phyloP scores from a whole-genome alignment of 2,797 vertebrate species.

The Poeciliopsis paucimaculata region DNA sequence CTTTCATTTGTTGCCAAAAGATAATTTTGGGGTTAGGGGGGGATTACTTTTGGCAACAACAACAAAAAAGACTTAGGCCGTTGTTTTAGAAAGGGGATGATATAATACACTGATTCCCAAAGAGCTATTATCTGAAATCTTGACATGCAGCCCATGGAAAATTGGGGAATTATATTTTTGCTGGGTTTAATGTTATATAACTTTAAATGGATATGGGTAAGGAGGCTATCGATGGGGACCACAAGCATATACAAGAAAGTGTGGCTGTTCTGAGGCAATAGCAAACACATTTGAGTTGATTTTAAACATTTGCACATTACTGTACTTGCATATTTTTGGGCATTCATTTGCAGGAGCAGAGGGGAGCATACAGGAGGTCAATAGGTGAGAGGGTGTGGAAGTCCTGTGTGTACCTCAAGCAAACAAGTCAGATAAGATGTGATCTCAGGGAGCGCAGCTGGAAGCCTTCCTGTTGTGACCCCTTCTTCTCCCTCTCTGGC shows the following conservation, averaged over 20 bases:
- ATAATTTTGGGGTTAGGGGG: too few species aligned
- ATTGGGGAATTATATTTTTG: not conserved
- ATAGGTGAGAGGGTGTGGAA: constrained; percentile 20
- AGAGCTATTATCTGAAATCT: not conserved
- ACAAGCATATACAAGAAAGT: not conserved
- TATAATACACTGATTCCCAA: not conserved
- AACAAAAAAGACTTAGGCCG: too few species aligned
- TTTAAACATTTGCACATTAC: not conserved
- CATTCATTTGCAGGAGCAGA: constrained; percentile 16
- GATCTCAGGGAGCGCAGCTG: constrained; percentile 75
- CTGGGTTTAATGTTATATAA: not conserved
- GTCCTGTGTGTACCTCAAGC: constrained; percentile 47
- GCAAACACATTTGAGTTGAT: not conserved
- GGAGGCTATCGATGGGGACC: not conserved
- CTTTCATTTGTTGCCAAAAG: not conserved
- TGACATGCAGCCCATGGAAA: not conserved
- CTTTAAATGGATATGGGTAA: not conserved
- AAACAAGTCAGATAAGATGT: constrained; percentile 76
- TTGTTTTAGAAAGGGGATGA: too few species aligned
- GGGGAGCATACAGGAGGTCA: constrained; percentile 29
- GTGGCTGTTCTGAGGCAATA: not conserved
- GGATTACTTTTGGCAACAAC: too few species aligned
- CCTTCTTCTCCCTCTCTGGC: constrained; percentile 54
- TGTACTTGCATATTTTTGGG: not conserved
- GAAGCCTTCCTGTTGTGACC: constrained; percentile 69